These are phyloP conservation scores for Perizoma flavofasciatum DNA, from an alignment of 2,888 invertebrate species.

Conservation along the genomic window DNA sequence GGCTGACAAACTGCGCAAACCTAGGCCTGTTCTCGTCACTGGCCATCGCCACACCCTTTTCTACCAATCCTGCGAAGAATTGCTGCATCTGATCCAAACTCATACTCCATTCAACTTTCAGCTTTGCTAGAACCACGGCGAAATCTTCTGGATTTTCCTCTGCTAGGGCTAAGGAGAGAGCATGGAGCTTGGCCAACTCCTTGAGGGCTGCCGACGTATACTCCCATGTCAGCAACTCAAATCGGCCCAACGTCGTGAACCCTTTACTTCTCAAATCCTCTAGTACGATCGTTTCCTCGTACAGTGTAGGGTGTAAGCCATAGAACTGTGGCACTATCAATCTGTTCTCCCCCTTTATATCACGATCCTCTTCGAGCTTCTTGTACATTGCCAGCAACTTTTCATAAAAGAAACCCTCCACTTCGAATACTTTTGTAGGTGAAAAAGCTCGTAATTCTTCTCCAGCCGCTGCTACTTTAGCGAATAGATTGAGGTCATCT, in stretches of 20 bases:
- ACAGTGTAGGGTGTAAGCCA: not conserved
- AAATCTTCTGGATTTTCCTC: slow-evolving; percentile 23
- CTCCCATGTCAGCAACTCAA: slow-evolving; percentile 24
- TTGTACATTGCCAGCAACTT: slow-evolving; percentile 16
- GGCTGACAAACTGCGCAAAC: slow-evolving; percentile 15
- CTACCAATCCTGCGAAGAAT: slow-evolving; percentile 8
- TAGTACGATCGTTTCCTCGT: slow-evolving; percentile 27
- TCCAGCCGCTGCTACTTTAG: slow-evolving; percentile 27
- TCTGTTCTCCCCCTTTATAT: slow-evolving; percentile 13
- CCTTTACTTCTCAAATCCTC: slow-evolving; percentile 23
- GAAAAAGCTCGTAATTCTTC: slow-evolving; percentile 15
- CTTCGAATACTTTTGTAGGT: slow-evolving; percentile 14
- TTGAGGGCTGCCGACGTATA: slow-evolving; percentile 20
- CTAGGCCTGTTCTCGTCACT: slow-evolving; percentile 20
- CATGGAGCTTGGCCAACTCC: slow-evolving; percentile 29
- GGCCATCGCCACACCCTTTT: slow-evolving; percentile 11
- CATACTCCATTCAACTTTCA: slow-evolving; percentile 12
- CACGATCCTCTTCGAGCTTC: slow-evolving; percentile 26
- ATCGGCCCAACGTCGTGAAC: slow-evolving; percentile 17
- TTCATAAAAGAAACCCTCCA: slow-evolving; percentile 24
- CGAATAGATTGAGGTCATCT: slow-evolving; percentile 27
- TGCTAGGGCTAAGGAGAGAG: slow-evolving; percentile 29
- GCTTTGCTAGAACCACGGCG: not conserved
- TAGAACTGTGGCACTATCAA: slow-evolving; percentile 23
- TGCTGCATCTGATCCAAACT: not conserved